Conservation (phyloP, 2,797 vertebrate genomes). For the Acrocephalus scirpaceus region DNA sequence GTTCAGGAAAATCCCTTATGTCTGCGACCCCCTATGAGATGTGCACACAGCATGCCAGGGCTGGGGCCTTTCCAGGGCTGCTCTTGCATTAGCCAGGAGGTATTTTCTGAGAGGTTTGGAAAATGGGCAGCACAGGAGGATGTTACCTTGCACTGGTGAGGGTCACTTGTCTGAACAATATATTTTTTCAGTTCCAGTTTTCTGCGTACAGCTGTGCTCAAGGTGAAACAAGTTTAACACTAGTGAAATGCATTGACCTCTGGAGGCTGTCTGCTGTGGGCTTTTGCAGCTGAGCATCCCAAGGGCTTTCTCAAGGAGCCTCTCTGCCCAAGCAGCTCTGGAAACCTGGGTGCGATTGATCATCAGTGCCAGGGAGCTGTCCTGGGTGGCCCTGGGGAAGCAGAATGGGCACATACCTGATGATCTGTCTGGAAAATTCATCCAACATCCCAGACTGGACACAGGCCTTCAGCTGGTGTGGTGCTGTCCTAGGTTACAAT, state of each 20-base stretch:
- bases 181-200: neutral
- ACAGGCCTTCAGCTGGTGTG: neutral
- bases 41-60: neutral
- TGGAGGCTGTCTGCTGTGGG: neutral
- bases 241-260: neutral
- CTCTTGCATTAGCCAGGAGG: neutral
- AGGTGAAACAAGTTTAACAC: neutral
- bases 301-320: neutral
- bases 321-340: neutral
- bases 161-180: neutral
- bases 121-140: neutral
- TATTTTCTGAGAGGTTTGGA: neutral
- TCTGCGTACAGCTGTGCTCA: neutral
- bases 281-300: neutral
- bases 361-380: neutral
- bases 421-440: neutral
- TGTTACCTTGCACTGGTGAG: neutral
- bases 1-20: neutral
- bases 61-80: neutral
- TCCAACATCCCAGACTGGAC: neutral
- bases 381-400: neutral
- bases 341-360: rapidly evolving
- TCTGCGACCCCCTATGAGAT: rapidly evolving
- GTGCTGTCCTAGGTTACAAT: too few species aligned
- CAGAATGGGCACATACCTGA: neutral